Base-by-base conservation (phyloP, 2,797 vertebrate genomes). In the Sphenopsis melanotis region DNA sequence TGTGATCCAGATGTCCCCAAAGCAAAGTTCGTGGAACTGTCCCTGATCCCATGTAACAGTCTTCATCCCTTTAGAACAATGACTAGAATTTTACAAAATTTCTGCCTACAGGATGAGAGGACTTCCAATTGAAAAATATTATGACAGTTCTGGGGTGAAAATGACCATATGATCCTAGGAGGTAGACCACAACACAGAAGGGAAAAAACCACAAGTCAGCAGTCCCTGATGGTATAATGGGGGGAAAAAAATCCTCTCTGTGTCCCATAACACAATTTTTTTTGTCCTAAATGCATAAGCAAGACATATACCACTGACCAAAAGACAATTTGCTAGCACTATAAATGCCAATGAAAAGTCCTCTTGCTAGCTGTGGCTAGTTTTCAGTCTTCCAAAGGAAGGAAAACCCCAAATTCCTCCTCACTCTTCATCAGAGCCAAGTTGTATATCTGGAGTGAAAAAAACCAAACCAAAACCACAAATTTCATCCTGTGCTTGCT, bases 131-230 rank as follows among this genome's bases (percentile, higher is more conserved):
- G 17, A 91, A 59, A 87, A 82, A 52, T 42, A 32, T 0, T 22
- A 41, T 32, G 18, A n/a, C 1, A 29, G 34, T 60, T 92, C 37
- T 81, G 32, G 19, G 63, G 21, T 1, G 0, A 64, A 86, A 93
- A 93, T 37, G 12, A 59, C 12, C 32, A 44, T 6, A 6, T 32
- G 12, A 39, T 66, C 20, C 27, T 52, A 42, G 24, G 44, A 81
- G 64, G 29, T 7, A 1, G 15, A 61, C 4, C 27, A 13, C 15
- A 75, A 24, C 44, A 75, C 3, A 26, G 37, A 68, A 50, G 21
- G 15, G 4, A 75, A 47, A 81, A 74, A 9, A 0, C 0, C 2
- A 36, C 2, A 70, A 41, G 53, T 41, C 72, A 56, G 11, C 55
- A 19, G 24, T 15, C 30, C 6, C 8, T 74, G 27, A 36, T 12